A percentile compares a stretch with the other conserved stretches of the same genome.
Evolutionary conservation across 1,140 invertebrate species (phyloP).

Genomic region (Globodera rostochiensis): DNA sequence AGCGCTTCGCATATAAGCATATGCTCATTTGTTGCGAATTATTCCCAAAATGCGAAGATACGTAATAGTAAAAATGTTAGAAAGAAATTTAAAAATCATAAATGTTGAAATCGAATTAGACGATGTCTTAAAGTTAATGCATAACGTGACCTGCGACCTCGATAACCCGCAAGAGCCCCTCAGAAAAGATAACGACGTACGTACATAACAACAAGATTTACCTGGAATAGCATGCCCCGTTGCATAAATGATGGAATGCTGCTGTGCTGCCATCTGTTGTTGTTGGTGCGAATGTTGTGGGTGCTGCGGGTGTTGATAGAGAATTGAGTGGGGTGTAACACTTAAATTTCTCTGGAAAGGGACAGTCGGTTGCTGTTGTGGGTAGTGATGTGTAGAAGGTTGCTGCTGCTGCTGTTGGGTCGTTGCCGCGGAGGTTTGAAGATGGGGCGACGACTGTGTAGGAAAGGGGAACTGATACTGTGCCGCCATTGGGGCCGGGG

Average conservation of each 20-base stretch:
- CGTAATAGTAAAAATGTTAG: too few species aligned
- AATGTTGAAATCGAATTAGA: too few species aligned
- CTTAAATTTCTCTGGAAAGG: constrained; percentile 10
- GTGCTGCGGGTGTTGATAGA: neutral
- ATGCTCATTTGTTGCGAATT: too few species aligned
- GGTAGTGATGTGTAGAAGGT: neutral
- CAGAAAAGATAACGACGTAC: neutral
- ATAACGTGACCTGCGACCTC: too few species aligned
- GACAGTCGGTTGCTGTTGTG: constrained; percentile 27
- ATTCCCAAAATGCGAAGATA: too few species aligned
- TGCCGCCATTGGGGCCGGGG: too few species aligned
- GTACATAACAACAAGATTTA: neutral
- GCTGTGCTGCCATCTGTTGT: neutral
- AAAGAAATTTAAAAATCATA: too few species aligned
- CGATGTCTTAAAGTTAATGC: too few species aligned
- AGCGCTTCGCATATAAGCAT: too few species aligned
- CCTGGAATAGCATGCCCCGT: neutral
- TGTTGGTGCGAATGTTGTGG: neutral
- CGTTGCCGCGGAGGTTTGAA: neutral
- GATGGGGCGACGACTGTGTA: neutral
- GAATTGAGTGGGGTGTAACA: neutral
- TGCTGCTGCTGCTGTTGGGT: neutral
- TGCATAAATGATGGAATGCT: neutral
- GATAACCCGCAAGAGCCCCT: too few species aligned
- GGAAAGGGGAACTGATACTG: constrained; percentile 1